Base-by-base conservation (phyloP, 2,797 vertebrate genomes). In the Phalanger gymnotis region DNA sequence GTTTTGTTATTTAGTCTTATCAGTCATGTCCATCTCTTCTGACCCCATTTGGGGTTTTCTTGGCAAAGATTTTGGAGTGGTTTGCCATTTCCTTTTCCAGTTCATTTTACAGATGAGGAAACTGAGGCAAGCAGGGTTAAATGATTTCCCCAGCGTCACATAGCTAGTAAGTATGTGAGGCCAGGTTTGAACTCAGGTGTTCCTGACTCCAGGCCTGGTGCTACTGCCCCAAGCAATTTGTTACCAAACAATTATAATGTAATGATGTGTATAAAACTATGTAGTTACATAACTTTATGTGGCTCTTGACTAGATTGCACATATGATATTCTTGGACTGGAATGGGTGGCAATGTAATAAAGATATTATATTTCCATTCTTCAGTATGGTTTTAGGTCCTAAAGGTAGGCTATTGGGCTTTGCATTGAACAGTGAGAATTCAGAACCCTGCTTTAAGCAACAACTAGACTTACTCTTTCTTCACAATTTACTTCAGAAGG, bases 311-410 rank as follows among this genome's bases (percentile, higher is more conserved):
- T 94, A 91, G 81, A 54, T 22, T 57, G n/a, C 53, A 92, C 0
- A 94, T 6, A 51, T 95, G 87, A 94, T 92, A 93, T 95, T 34
- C 12, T 12, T 57, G 81, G 96, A 58, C 25, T 89, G 0, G 31
- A 93, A 91, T 55, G 81, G 81, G 87, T 90, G 91, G 73, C 31
- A 96, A 92, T 95, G 94, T 53, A 97, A 93, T 54, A 96, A 91
- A 96, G 22, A 12, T 54, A 22, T 52, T 53, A 87, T 25, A n/a
- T 81, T 90, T 96, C 53, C 87, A 61, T 51, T 53, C 54, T 87
- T 61, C 92, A 57, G 30, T 92, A 94, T 28, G 73, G 93, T n/a
- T 95, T 93, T 47, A 93, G 54, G 90, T 93, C 53, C 61, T 90
- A 66, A 94, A 91, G 90, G 81, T 47, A 54, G 73, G n/a, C 53